A percentile compares a stretch with the other conserved stretches of the same genome.
Conservation (phyloP, 2,113 vertebrate species). For the Macrotus californicus region DNA sequence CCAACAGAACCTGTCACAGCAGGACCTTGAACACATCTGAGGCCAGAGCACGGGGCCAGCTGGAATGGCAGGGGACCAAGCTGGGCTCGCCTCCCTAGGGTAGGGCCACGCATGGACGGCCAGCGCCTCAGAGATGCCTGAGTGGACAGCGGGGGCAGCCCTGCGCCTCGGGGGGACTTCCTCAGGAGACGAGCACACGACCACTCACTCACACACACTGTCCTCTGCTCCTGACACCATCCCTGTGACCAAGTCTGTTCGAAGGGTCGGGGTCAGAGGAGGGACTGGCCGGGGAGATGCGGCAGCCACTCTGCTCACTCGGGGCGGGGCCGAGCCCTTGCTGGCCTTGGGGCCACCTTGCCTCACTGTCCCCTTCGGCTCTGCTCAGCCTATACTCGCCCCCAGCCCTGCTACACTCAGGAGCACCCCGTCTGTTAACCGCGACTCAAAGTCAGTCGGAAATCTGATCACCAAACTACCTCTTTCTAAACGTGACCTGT, state of each 20-base stretch:
- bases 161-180: background rate
- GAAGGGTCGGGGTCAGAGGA: background rate
- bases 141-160: rapidly evolving
- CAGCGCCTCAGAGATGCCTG: rapidly evolving
- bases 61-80: background rate
- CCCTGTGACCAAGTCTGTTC: background rate
- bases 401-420: background rate
- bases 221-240: too few species aligned
- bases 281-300: rapidly evolving
- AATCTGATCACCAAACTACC: background rate
- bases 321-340: too few species aligned
- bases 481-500: background rate
- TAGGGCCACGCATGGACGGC: rapidly evolving
- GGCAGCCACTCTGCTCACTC: rapidly evolving
- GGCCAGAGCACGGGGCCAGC: background rate
- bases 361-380: background rate
- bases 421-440: background rate
- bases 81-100: rapidly evolving
- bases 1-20: background rate
- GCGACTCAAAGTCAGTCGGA: background rate
- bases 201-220: background rate
- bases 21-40: rapidly evolving
- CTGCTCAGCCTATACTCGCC: rapidly evolving
- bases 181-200: rapidly evolving
- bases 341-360: background rate